These are phyloP conservation scores for Heteronetta atricapilla DNA, from an alignment of 2,113 vertebrate genomes.

Conservation along the genomic window DNA sequence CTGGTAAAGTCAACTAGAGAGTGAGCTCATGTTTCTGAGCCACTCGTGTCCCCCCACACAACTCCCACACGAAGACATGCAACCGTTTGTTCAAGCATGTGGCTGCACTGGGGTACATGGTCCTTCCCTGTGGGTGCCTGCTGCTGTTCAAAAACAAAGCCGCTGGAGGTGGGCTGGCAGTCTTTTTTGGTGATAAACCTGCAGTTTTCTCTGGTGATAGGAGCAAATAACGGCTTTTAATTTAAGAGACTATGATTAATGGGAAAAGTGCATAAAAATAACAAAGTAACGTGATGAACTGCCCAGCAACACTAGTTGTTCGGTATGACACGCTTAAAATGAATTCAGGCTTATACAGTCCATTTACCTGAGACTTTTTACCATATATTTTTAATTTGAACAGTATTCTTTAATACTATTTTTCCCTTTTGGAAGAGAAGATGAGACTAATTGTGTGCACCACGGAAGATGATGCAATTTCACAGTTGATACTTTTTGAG, in stretches of 20 bases:
- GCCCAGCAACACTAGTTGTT: too few relatives aligned
- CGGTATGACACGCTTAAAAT: not conserved
- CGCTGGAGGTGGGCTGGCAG: rapidly evolving
- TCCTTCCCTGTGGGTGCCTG: not conserved
- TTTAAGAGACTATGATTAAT: not conserved
- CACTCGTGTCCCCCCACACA: not conserved
- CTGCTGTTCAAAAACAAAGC: not conserved
- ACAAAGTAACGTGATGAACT: not conserved
- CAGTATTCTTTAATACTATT: not conserved
- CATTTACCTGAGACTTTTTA: not conserved
- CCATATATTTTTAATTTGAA: not conserved
- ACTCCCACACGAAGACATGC: not conserved
- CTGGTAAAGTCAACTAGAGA: not conserved
- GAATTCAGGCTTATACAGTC: not conserved
- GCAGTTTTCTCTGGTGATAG: rapidly evolving
- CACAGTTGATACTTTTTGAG: not conserved
- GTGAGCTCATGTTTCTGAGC: not conserved
- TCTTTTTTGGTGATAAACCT: rapidly evolving
- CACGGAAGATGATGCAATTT: not conserved
- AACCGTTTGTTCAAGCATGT: not conserved
- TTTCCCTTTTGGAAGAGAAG: not conserved
- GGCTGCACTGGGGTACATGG: too few relatives aligned
- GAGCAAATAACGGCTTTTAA: not conserved
- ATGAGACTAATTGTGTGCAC: not conserved
- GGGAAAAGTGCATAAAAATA: not conserved